Conservation (phyloP, 2,888 invertebrate species). For the Archips xylosteana region DNA sequence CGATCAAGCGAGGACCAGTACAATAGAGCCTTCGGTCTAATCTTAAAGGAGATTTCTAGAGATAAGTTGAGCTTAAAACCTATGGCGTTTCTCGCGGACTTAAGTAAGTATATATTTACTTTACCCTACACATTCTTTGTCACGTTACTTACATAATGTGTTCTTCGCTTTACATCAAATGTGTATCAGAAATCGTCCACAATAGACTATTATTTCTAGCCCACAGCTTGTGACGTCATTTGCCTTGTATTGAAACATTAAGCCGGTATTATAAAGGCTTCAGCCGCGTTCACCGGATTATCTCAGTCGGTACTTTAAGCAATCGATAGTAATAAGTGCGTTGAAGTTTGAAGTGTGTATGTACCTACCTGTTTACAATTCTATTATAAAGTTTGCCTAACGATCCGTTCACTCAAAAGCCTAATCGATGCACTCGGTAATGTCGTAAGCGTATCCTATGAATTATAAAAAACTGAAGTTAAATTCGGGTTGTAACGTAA, state of each 20-base stretch:
- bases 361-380: not conserved
- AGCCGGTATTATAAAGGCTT: not conserved
- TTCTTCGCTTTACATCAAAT: not conserved
- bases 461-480: not conserved
- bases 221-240: slow-evolving; percentile 4
- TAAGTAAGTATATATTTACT: not conserved
- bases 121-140: not conserved
- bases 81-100: not conserved
- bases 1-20: slow-evolving; percentile 63
- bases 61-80: slow-evolving; percentile 48
- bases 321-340: not conserved
- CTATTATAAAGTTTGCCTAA: not conserved
- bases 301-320: not conserved
- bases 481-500: not conserved
- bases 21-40: slow-evolving; percentile 61
- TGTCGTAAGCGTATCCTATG: not conserved
- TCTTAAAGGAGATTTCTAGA: slow-evolving; percentile 61
- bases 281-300: not conserved
- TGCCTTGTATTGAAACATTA: not conserved
- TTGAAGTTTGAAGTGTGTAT: not conserved
- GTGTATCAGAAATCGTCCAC: not conserved
- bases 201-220: not conserved
- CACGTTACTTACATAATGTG: not conserved
- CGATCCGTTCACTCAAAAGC: not conserved
- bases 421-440: not conserved